Evolutionary conservation across 37 sponge, comb jelly and placozoan species (phyloP).

Genomic region (Geodia barretti): DNA sequence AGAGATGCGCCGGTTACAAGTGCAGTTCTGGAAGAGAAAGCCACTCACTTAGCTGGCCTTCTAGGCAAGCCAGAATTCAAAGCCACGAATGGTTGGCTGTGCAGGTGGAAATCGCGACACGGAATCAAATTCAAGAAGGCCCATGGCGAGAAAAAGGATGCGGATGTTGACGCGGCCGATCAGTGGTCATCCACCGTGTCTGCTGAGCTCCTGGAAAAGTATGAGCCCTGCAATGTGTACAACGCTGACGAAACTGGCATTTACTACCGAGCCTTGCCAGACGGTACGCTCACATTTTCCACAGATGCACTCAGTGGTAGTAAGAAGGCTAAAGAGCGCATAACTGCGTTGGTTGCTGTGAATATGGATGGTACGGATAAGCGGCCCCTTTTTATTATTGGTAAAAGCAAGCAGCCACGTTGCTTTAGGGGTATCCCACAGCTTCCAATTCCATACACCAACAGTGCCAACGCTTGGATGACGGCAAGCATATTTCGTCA

Average conservation of each 20-base stretch:
- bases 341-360: conserved; percentile 36
- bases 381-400: conserved; percentile 25
- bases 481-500: conserved; percentile 16
- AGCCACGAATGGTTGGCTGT: no score
- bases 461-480: conserved; percentile 45
- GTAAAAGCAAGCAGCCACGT: conserved; percentile 16
- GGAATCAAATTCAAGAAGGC: no score
- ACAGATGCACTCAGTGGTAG: conserved; percentile 24
- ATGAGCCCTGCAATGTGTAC: conserved; percentile 17
- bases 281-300: conserved; percentile 21
- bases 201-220: conserved; percentile 1
- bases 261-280: conserved; percentile 20
- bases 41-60: no score
- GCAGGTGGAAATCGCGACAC: no score
- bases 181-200: no score
- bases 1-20: no score
- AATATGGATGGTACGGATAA: conserved; percentile 53
- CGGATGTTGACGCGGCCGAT: no score
- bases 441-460: conserved; percentile 25
- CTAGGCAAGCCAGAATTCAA: no score
- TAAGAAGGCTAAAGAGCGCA: conserved; percentile 14
- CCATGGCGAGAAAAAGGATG: no score
- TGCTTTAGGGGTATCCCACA: conserved; percentile 24
- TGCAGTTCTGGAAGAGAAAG: no score
- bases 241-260: conserved; percentile 47